Conservation (phyloP, 2,888 invertebrate species). For the Watsonalla cultraria region DNA sequence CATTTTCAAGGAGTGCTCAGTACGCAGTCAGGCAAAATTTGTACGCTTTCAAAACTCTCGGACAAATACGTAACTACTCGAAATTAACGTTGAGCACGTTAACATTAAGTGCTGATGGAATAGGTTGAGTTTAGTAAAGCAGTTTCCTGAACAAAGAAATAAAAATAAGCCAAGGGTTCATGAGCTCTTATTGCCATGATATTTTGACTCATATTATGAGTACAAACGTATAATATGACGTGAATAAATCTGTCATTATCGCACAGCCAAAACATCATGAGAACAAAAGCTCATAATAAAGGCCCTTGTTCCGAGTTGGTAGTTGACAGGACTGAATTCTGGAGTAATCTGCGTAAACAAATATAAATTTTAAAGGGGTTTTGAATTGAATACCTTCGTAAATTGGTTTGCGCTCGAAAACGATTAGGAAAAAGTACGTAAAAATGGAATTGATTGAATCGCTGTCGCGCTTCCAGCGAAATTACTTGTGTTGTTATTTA, state of each 20-base stretch:
- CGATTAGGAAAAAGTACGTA: constrained; percentile 16
- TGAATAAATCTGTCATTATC: too few relatives aligned
- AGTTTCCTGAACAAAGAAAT: constrained; percentile 38
- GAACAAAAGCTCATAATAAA: constrained; percentile 17
- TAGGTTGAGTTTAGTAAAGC: constrained; percentile 35
- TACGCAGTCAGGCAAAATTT: constrained; percentile 23
- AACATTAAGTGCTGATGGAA: constrained; percentile 51
- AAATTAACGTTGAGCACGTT: constrained; percentile 43
- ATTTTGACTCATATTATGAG: constrained; percentile 11
- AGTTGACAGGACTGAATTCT: constrained; percentile 19
- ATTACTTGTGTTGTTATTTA: neutral
- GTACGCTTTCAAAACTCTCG: constrained; percentile 31
- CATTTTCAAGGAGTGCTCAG: constrained; percentile 30
- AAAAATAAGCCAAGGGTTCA: too few relatives aligned
- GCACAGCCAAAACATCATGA: too few relatives aligned
- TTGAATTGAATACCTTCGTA: constrained; percentile 4
- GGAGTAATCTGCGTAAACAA: constrained; percentile 9
- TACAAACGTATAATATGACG: too few relatives aligned
- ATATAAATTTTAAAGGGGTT: constrained; percentile 9
- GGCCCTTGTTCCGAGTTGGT: constrained; percentile 12
- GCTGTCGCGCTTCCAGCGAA: neutral
- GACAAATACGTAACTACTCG: constrained; percentile 34
- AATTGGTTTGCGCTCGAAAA: constrained; percentile 14
- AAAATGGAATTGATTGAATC: constrained; percentile 11
- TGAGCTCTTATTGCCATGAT: too few relatives aligned